Conservation (phyloP, 2,113 vertebrate genomes). For the Sturnus vulgaris region DNA sequence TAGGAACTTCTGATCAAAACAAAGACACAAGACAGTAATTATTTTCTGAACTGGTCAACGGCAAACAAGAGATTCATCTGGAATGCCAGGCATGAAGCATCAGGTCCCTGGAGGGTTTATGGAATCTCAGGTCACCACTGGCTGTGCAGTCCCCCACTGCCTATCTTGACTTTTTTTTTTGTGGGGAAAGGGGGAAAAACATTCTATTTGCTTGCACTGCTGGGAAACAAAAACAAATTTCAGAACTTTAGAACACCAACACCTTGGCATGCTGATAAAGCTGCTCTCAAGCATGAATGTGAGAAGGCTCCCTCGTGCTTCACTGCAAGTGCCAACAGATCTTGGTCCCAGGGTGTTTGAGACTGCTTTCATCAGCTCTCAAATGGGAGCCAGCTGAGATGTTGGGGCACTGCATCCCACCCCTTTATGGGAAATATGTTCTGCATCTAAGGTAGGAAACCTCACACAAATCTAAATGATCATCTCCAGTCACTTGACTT, state of each 20-base stretch:
- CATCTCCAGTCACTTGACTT: not conserved
- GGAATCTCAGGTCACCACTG: not conserved
- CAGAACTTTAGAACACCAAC: not conserved
- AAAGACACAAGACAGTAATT: not conserved
- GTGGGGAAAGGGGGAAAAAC: accelerated
- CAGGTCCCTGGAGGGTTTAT: not conserved
- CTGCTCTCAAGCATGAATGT: not conserved
- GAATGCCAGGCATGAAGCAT: not conserved
- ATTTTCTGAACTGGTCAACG: not conserved
- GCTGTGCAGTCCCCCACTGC: not conserved
- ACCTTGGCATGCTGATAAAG: not conserved
- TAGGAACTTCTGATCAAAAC: not conserved
- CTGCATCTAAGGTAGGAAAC: not conserved
- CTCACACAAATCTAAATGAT: not conserved
- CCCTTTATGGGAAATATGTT: not conserved
- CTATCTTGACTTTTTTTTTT: not conserved
- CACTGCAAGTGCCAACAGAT: not conserved
- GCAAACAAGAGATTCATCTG: not conserved
- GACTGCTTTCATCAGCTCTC: not conserved
- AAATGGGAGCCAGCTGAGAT: not conserved
- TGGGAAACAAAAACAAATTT: not conserved
- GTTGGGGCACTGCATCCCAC: not conserved
- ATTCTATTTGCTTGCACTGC: not conserved
- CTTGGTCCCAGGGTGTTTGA: not conserved
- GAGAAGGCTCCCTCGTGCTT: not conserved